These are phyloP conservation scores for Thyatira batis DNA, from an alignment of 2,888 invertebrate genomes.

Conservation along the genomic window DNA sequence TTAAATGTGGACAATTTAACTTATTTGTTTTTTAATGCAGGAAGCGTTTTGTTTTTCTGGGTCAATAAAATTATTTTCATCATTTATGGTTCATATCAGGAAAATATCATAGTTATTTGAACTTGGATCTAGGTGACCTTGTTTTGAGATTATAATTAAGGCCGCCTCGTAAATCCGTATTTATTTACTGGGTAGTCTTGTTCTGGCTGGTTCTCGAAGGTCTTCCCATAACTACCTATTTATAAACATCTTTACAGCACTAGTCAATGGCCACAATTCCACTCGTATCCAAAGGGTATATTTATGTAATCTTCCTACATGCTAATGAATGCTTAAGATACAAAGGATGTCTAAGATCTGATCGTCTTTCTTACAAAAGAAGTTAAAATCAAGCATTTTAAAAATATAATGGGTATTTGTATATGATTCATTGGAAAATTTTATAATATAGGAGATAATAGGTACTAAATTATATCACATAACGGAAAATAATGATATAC, in stretches of 20 bases:
- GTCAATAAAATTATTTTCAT: slow-evolving; percentile 2
- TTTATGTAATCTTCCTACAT: no score
- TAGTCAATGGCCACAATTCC: background rate
- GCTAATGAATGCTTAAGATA: background rate
- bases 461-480: no score
- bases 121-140: background rate
- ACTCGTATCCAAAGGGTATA: no score
- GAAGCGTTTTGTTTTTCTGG: background rate
- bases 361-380: no score
- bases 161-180: background rate
- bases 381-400: no score
- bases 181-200: background rate
- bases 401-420: no score
- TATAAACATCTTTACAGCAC: background rate
- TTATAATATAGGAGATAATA: no score
- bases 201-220: background rate
- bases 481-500: no score
- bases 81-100: background rate
- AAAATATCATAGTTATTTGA: slow-evolving; percentile 3
- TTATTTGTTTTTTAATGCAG: background rate
- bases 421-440: no score
- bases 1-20: no score
- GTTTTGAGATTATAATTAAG: background rate
- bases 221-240: background rate
- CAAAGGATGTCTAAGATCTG: background rate